phyloP scores from a whole-genome alignment of 2,888 invertebrate species.

The Stratiomys singularior region DNA sequence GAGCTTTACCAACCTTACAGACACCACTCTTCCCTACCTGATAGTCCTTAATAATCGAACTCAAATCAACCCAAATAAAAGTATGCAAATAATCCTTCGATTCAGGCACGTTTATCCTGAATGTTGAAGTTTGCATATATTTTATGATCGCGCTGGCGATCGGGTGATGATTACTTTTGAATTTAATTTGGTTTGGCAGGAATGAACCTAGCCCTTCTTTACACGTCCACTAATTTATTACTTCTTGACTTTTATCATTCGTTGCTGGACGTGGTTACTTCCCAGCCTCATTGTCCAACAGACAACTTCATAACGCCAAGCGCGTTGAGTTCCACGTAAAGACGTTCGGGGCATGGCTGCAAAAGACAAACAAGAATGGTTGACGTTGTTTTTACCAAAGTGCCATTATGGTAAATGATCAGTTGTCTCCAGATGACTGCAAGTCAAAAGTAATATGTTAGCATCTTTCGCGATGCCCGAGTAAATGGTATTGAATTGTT shows the following conservation, averaged over 20 bases:
- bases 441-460: constrained; percentile 40
- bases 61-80: not conserved
- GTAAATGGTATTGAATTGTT: constrained; percentile 46
- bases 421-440: constrained; percentile 43
- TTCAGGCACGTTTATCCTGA: not conserved
- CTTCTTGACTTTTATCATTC: constrained; percentile 44
- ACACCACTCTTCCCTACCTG: no score
- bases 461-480: not conserved
- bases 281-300: constrained; percentile 9
- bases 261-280: constrained; percentile 1
- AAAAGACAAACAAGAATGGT: not conserved
- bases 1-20: not conserved
- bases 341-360: not conserved
- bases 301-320: constrained; percentile 33
- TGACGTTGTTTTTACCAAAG: constrained; percentile 17
- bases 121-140: not conserved
- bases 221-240: constrained; percentile 30
- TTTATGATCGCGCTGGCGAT: constrained; percentile 19
- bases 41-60: no score
- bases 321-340: not conserved
- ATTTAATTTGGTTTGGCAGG: constrained; percentile 47
- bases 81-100: constrained; percentile 7
- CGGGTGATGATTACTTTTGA: constrained; percentile 41
- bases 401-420: constrained; percentile 47
- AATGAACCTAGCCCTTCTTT: constrained; percentile 15